Evolutionary conservation across 1,140 invertebrate species (phyloP), one percentile per base, ranked within the genome.

Genomic region (Apis cerana): DNA sequence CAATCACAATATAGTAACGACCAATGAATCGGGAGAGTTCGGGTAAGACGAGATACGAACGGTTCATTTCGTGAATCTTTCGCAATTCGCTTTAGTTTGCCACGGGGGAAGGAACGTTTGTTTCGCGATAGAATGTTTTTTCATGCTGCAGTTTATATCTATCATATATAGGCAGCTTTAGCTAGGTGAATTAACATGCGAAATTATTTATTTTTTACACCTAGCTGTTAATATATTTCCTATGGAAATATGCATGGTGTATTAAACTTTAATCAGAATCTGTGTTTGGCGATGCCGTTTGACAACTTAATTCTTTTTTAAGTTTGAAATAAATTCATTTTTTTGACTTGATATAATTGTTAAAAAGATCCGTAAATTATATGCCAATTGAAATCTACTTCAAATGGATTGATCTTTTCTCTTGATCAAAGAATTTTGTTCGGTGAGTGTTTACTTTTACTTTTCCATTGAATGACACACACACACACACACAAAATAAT

Each of bases 131-230:
- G 70, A 15, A 64, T 50, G 21, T 33, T 62, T 75, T 23, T n/a
- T 17, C 62, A 23, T 72, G 80, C 72, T 81, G 80, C 80, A 81
- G 80, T 81, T 81, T 81, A 81, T 76, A 75, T 75, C 52, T 17
- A 56, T 27, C 17, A 54, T 81, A 81, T 76, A 81, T 81, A 81
- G 80, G 80, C 80, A 75, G 72, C 80, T 67, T 59, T 59, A 33
- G 2, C 33, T 33, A 48, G 48, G 43, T 21, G 11, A 21, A 19
- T 80, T 52, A 52, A 33, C 15, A 50, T 15, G 48, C 50, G 23
- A 27, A 21, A 10, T 23, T 33, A 17, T 70, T 8, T 12, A n/a
- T 33, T 27, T 33, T 9, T 15, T 12, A 50, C 33, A 33, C 17
- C 50, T 10, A 19, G 15, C 4, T 27, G 33, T 43, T 43, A 43